phyloP scores from a whole-genome alignment of 1,140 invertebrate species.

The Zaprionus africanus region DNA sequence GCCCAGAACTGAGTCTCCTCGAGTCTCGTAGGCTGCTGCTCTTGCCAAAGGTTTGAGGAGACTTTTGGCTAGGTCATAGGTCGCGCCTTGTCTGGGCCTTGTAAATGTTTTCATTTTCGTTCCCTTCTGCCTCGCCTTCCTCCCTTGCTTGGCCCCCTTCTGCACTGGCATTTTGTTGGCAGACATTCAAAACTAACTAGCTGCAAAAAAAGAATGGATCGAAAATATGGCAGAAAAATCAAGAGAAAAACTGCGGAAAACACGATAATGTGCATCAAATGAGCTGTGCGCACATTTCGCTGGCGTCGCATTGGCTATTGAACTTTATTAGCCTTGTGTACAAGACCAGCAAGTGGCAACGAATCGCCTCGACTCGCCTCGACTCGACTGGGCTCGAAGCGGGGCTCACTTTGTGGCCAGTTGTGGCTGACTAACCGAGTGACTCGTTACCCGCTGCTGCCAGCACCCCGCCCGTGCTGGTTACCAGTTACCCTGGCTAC shows the following conservation, averaged over 20 bases:
- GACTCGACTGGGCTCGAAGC: background rate
- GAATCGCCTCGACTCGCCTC: background rate
- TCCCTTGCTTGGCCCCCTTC: background rate
- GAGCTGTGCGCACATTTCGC: conserved; percentile 80
- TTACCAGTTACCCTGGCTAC: conserved; percentile 8
- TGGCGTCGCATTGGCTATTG: conserved; percentile 79
- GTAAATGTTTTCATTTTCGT: conserved; percentile 77
- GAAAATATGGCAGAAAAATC: conserved; percentile 10
- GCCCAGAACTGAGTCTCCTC: background rate
- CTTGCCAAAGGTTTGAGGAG: background rate
- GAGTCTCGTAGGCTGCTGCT: background rate
- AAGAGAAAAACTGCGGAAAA: conserved; percentile 53
- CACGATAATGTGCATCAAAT: conserved; percentile 81
- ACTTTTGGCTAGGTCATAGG: conserved; percentile 49
- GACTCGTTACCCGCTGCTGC: background rate
- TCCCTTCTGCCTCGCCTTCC: background rate
- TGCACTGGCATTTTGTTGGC: conserved; percentile 44
- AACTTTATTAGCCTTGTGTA: conserved; percentile 75
- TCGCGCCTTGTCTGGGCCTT: conserved; percentile 45
- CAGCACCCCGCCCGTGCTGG: background rate
- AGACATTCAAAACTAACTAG: conserved; percentile 65
- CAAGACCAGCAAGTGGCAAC: background rate
- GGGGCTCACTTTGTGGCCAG: background rate
- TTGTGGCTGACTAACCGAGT: no score
- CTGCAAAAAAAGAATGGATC: conserved; percentile 23